A percentile compares a stretch with the other conserved stretches of the same genome.
These are phyloP conservation scores for Trichopoda pennipes DNA, from an alignment of 2,888 invertebrate genomes.

Conservation along the genomic window DNA sequence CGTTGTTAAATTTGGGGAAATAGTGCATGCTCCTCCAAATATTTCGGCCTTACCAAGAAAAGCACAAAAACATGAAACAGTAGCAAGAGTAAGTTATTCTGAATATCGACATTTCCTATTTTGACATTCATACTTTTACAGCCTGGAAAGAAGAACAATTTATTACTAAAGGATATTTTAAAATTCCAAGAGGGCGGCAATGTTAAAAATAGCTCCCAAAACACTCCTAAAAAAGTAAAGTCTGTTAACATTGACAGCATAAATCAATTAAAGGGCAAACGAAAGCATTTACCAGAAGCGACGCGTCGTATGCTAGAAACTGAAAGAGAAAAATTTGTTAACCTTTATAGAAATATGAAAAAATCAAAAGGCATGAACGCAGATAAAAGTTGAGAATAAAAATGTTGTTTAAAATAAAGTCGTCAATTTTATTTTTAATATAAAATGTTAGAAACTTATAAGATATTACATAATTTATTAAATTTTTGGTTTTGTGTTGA, in stretches of 20 bases:
- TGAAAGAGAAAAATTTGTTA: conserved; percentile 83
- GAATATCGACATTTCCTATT: neutral
- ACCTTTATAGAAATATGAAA: conserved; percentile 84
- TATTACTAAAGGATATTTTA: conserved; percentile 84
- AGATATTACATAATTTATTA: no score
- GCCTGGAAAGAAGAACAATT: conserved; percentile 84
- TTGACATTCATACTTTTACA: conserved; percentile 75
- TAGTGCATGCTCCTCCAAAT: conserved; percentile 87
- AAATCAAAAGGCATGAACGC: conserved; percentile 73
- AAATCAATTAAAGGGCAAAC: conserved; percentile 82
- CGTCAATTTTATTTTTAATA: no score
- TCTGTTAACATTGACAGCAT: conserved; percentile 66
- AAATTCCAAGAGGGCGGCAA: conserved; percentile 32
- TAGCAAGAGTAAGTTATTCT: conserved; percentile 79
- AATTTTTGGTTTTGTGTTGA: no score
- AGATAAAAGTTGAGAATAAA: conserved; percentile 48
- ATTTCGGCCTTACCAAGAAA: conserved; percentile 83
- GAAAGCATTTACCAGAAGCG: conserved; percentile 83
- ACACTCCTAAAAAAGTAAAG: conserved; percentile 15
- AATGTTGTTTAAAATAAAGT: no score
- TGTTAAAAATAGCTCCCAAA: neutral
- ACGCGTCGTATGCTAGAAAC: conserved; percentile 84
- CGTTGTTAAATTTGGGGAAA: conserved; percentile 88
- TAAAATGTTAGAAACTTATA: no score
- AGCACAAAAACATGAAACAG: conserved; percentile 79